A percentile compares a stretch with the other conserved stretches of the same genome.
phyloP scores from a whole-genome alignment of 2,113 vertebrate genomes.

The Bambusicola thoracicus region DNA sequence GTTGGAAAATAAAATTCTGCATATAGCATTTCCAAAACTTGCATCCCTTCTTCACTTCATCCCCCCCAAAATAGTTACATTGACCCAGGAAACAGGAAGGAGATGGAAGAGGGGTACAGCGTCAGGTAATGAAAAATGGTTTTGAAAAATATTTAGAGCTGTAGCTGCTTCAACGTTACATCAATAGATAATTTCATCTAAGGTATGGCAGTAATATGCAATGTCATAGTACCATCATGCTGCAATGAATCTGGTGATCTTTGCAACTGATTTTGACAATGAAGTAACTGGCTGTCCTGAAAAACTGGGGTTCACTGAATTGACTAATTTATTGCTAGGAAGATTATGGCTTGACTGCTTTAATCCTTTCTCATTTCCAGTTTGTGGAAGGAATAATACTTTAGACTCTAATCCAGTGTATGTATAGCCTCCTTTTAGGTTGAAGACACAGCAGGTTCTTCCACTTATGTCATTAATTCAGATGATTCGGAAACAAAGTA shows the following conservation, averaged over 20 bases:
- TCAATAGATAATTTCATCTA: background rate
- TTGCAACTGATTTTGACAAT: background rate
- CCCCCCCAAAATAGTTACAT: accelerated
- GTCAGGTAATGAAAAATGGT: background rate
- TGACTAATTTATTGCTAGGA: background rate
- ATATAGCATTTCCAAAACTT: background rate
- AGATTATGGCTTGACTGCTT: background rate
- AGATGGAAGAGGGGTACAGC: background rate
- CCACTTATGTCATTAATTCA: background rate
- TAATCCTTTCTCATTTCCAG: background rate
- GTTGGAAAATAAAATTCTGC: background rate
- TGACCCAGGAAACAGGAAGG: background rate
- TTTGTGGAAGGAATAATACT: background rate
- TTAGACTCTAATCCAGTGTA: background rate
- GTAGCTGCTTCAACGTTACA: background rate
- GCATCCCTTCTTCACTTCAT: background rate
- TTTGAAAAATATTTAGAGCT: background rate
- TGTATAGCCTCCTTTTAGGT: background rate
- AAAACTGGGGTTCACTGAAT: background rate
- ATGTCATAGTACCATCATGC: background rate
- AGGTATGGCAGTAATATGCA: background rate
- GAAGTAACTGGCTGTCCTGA: background rate
- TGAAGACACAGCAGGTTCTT: background rate
- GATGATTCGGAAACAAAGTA: background rate
- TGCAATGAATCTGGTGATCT: background rate